Conservation (phyloP, 1,140 invertebrate genomes). For the Zaprionus inermis region DNA sequence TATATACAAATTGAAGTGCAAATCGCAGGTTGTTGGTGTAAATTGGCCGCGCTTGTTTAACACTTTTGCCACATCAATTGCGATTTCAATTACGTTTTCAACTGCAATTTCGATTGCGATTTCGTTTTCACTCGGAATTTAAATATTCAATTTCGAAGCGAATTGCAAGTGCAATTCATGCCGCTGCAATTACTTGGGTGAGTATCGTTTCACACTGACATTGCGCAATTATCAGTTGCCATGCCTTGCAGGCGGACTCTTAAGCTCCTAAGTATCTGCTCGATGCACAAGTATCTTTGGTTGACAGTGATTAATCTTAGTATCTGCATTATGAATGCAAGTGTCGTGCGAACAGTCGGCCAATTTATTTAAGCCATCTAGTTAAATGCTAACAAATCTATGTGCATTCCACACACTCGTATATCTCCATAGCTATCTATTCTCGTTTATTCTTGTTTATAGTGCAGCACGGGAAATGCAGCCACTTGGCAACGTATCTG, state of each 20-base stretch:
- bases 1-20: conserved; percentile 50
- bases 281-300: conserved; percentile 56
- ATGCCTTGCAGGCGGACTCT: conserved; percentile 61
- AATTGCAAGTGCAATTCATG: conserved; percentile 69
- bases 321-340: conserved; percentile 66
- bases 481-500: neutral
- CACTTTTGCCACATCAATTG: conserved; percentile 37
- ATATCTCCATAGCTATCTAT: neutral
- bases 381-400: conserved; percentile 13
- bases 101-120: conserved; percentile 29
- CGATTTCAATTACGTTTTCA: conserved; percentile 34
- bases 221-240: conserved; percentile 69
- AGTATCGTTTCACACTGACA: conserved; percentile 63
- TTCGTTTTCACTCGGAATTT: conserved; percentile 21
- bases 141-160: conserved; percentile 24
- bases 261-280: conserved; percentile 65
- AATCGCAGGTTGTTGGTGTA: conserved; percentile 50
- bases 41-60: conserved; percentile 62
- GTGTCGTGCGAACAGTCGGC: conserved; percentile 37
- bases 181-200: conserved; percentile 57
- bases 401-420: neutral
- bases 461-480: neutral
- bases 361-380: conserved; percentile 53
- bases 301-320: conserved; percentile 79
- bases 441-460: neutral